A percentile compares a stretch with the other conserved stretches of the same genome.
These are phyloP conservation scores for Buphagus erythrorhynchus DNA, from an alignment of 2,797 vertebrate genomes.

Conservation along the genomic window DNA sequence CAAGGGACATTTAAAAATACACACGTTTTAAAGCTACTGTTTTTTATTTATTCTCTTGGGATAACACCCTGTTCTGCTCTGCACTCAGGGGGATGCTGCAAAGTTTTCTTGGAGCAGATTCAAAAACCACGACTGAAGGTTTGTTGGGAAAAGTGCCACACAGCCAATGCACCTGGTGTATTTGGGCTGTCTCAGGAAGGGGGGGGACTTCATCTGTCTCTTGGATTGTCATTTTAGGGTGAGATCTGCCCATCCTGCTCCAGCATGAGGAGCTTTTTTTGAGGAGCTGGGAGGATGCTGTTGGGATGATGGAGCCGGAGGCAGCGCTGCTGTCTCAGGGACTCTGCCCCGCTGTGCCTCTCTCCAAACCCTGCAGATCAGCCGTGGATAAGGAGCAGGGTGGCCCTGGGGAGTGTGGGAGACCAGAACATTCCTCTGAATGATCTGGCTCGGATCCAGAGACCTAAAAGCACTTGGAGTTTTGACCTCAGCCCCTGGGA, in stretches of 20 bases:
- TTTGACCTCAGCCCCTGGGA: no score
- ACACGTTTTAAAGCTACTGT: background rate
- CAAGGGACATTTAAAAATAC: background rate
- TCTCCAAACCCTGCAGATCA: background rate
- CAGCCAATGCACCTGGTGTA: background rate
- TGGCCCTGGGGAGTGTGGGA: background rate
- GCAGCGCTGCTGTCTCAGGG: background rate
- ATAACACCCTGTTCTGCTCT: background rate
- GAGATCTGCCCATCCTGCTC: background rate
- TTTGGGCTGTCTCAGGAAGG: background rate
- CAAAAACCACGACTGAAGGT: fast-evolving
- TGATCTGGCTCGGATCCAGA: no score
- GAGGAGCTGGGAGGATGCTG: background rate
- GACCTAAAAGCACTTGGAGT: no score
- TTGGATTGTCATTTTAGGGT: background rate
- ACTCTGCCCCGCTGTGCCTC: background rate
- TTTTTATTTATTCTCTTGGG: background rate
- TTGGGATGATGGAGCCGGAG: background rate
- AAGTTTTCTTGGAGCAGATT: background rate
- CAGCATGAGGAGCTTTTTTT: background rate
- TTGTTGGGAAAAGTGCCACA: background rate
- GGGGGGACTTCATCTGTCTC: background rate
- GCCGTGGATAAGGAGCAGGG: fast-evolving
- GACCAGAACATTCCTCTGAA: no score
- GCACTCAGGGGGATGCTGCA: background rate